Evolutionary conservation across 2,888 invertebrate genomes (phyloP).

Genomic region (Pogonocherus hispidulus): DNA sequence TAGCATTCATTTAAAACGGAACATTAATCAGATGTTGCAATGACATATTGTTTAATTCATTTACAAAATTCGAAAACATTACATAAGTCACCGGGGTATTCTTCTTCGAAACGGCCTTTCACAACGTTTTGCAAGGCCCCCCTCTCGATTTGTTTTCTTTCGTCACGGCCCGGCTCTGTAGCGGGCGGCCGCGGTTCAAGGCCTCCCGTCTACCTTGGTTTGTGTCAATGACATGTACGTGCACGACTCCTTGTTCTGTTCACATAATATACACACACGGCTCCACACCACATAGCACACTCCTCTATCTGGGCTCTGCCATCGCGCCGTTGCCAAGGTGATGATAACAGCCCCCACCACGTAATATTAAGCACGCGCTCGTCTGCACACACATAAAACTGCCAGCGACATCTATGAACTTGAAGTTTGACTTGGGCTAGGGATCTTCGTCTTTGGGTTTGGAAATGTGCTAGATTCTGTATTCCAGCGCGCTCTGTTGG

Average conservation of each 20-base stretch:
- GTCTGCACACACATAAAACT: background rate
- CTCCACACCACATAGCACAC: slow-evolving; percentile 19
- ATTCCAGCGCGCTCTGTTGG: slow-evolving; percentile 2
- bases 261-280: background rate
- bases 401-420: slow-evolving; percentile 51
- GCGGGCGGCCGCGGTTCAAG: slow-evolving; percentile 62
- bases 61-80: background rate
- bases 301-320: slow-evolving; percentile 16
- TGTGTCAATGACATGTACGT: slow-evolving; percentile 70
- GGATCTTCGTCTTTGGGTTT: background rate
- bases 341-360: slow-evolving; percentile 43
- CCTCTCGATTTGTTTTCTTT: background rate
- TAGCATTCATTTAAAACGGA: background rate
- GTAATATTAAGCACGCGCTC: slow-evolving; percentile 23
- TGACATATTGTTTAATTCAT: background rate
- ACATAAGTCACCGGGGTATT: background rate
- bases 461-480: background rate
- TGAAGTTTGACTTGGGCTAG: background rate
- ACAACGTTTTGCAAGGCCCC: background rate
- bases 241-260: slow-evolving; percentile 34
- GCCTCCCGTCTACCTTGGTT: slow-evolving; percentile 68
- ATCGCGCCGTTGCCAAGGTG: slow-evolving; percentile 64
- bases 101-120: background rate
- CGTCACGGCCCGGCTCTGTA: slow-evolving; percentile 18
- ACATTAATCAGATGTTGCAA: background rate